Evolutionary conservation across 2,888 invertebrate genomes (phyloP).

Genomic region (Lycaena phlaeas): DNA sequence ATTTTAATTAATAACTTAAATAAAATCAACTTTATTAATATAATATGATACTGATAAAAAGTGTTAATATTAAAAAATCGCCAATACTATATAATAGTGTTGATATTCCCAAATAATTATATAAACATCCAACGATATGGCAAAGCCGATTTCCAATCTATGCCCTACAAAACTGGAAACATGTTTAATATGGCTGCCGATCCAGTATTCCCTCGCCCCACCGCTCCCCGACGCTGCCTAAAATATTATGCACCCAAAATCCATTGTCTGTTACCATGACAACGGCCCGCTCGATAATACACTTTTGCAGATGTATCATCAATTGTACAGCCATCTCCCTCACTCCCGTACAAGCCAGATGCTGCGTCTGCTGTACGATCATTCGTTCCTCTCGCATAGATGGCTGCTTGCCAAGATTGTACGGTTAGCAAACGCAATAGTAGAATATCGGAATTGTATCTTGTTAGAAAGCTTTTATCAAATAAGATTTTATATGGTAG

Average conservation of each 20-base stretch:
- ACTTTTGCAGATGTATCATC: slow-evolving; percentile 9
- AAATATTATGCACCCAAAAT: slow-evolving; percentile 74
- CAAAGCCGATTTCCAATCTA: slow-evolving; percentile 48
- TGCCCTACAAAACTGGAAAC: slow-evolving; percentile 51
- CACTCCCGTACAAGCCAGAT: slow-evolving; percentile 3
- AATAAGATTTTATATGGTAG: slow-evolving; percentile 33
- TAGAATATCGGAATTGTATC: slow-evolving; percentile 26
- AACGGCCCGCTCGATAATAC: slow-evolving; percentile 51
- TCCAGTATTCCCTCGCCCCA: slow-evolving; percentile 40
- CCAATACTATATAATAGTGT: too few relatives aligned
- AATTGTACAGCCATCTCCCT: slow-evolving; percentile 3
- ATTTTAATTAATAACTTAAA: too few relatives aligned
- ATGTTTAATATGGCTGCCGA: slow-evolving; percentile 71
- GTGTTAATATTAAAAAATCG: too few relatives aligned
- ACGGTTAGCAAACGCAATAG: slow-evolving; percentile 49
- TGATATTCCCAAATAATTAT: too few relatives aligned
- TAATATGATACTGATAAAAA: too few relatives aligned
- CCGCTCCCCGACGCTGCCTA: slow-evolving; percentile 59
- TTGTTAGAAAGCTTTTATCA: slow-evolving; percentile 52
- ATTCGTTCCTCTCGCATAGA: slow-evolving; percentile 16
- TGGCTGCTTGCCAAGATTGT: slow-evolving; percentile 60
- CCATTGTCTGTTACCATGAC: slow-evolving; percentile 72
- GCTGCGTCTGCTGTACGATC: slow-evolving; percentile 4
- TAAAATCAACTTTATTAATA: too few relatives aligned
- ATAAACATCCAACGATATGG: too few relatives aligned